Base-by-base conservation (phyloP, 2,888 invertebrate genomes). In the Pterostichus niger region DNA sequence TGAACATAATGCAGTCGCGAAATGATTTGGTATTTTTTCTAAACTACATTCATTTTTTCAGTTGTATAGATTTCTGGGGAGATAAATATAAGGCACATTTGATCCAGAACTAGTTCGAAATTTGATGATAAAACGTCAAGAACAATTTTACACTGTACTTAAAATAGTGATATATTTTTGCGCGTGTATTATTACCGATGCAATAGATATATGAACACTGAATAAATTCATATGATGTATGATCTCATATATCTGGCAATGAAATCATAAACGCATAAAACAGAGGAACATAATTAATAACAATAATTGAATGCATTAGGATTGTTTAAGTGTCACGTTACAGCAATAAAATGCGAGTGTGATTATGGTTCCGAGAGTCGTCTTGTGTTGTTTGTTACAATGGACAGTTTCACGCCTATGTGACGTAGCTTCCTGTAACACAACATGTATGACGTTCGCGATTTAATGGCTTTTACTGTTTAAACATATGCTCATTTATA, bases 241-340 rank as follows among this genome's bases (percentile, higher is more conserved):
- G 46, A 52, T 11, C 52, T 52, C 52, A 6, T 40, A 52, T 52
- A 13, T 52, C 52, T 13, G 5, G 5, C 52, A 13, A 52, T 52
- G 52, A 52, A 6, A n/a, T 52, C 6, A 13, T 40, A n/a, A 13
- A 52, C 52, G 6, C 52, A 5, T 40, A 40, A 40, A 40, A 40
- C 9, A 52, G 9, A 52, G n/a, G 13, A 52, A 52, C 52, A 13
- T 52, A 52, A 52, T 52, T n/a, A 52, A 52, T 52, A 52, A 52
- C 52, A 52, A 40, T 52, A 59, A 59, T 59, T 59, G 13, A 59
- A 59, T 17, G 17, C 13, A 31, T 10, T 24, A 11, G 6, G 13
- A 59, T 59, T 59, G 59, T 54, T 54, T 54, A 15, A 59, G 24
- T 59, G 59, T 59, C 59, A 59, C 24, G 24, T 59, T 52, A 59